These are phyloP conservation scores for Geotrypetes seraphini DNA, from an alignment of 2,797 vertebrate species.

Conservation along the genomic window DNA sequence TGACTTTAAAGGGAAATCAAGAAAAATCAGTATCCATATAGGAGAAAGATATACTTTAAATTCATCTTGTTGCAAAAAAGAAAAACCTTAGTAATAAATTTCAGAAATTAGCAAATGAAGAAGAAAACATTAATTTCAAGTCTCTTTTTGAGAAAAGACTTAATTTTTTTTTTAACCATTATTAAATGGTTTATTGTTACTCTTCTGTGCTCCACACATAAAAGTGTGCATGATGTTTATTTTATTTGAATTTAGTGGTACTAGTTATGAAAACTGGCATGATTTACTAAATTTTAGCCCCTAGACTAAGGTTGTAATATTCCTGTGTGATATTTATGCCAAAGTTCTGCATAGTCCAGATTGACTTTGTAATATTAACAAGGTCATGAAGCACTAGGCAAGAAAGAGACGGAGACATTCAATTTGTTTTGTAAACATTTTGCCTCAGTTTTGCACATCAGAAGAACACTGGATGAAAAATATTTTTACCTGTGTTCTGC, in stretches of 20 bases:
- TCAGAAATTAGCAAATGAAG: slow-evolving; percentile 45
- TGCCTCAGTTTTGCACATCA: slow-evolving; percentile 89
- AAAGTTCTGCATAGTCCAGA: slow-evolving; percentile 73
- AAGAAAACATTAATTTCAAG: slow-evolving; percentile 44
- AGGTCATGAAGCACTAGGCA: slow-evolving; percentile 71
- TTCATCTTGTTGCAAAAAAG: too few relatives aligned
- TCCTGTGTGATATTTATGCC: slow-evolving; percentile 68
- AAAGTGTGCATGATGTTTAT: slow-evolving; percentile 57
- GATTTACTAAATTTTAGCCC: slow-evolving; percentile 44
- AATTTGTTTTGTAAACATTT: slow-evolving; percentile 66
- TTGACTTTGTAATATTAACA: slow-evolving; percentile 49
- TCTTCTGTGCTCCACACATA: slow-evolving; percentile 55
- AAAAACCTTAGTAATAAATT: slow-evolving; percentile 52
- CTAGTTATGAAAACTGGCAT: slow-evolving; percentile 51
- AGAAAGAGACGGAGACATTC: slow-evolving; percentile 49
- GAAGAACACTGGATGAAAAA: slow-evolving; percentile 51
- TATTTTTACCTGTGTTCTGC: slow-evolving; percentile 3
- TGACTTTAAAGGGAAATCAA: slow-evolving; percentile 66
- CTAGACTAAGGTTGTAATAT: slow-evolving; percentile 49
- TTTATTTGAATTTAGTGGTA: slow-evolving; percentile 48
- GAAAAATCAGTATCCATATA: slow-evolving; percentile 55
- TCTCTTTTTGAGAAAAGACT: slow-evolving; percentile 50
- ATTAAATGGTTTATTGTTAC: slow-evolving; percentile 48
- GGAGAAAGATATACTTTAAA: slow-evolving; percentile 51
- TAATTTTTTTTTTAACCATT: slow-evolving; percentile 39